Conservation (phyloP, 1,140 invertebrate genomes). For the Meloidogyne chitwoodi region DNA sequence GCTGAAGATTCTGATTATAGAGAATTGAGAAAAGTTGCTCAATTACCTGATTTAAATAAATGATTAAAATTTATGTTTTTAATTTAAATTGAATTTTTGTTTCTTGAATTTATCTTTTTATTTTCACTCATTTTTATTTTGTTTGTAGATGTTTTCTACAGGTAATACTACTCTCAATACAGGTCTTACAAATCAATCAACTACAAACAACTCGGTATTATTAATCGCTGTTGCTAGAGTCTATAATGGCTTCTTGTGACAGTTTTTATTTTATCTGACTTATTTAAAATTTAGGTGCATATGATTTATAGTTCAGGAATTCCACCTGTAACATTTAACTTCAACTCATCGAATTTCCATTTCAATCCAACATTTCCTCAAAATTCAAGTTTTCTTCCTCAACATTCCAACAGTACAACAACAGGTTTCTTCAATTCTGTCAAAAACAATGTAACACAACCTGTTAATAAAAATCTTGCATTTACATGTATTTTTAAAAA, state of each 20-base stretch:
- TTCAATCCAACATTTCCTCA: neutral
- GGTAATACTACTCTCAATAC: neutral
- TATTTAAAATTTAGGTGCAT: neutral
- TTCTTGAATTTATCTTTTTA: neutral
- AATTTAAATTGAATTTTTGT: neutral
- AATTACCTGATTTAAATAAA: constrained; percentile 42
- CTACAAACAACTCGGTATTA: neutral
- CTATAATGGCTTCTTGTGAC: too few relatives aligned
- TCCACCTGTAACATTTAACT: neutral
- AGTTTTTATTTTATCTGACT: too few relatives aligned
- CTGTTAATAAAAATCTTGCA: neutral
- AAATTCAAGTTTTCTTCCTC: neutral
- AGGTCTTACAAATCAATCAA: neutral
- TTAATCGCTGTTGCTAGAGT: too few relatives aligned
- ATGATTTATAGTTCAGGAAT: neutral
- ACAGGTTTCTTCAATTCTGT: neutral
- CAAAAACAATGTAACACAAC: neutral
- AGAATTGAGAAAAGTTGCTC: constrained; percentile 46
- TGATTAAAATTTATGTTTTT: neutral
- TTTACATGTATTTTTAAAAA: neutral
- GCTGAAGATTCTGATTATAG: constrained; percentile 31
- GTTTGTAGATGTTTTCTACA: neutral
- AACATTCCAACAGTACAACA: neutral
- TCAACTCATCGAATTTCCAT: neutral
- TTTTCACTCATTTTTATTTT: neutral